These are phyloP conservation scores for Sebastes ruberrimus DNA, from an alignment of 2,797 vertebrate species.

Conservation along the genomic window DNA sequence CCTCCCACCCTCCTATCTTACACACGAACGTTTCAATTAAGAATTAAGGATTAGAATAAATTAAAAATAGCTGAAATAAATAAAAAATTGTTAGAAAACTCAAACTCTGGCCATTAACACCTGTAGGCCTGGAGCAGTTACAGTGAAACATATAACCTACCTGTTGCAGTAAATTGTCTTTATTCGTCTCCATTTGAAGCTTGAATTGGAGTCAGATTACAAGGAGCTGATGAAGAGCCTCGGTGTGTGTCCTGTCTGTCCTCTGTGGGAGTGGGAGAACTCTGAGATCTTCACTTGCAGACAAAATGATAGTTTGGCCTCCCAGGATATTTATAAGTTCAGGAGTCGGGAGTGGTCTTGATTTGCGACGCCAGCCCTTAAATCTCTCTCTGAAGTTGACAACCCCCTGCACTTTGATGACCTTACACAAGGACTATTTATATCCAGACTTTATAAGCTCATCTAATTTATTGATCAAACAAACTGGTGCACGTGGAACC, in stretches of 20 bases:
- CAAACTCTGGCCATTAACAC: not conserved
- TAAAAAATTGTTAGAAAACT: not conserved
- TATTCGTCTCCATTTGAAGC: slow-evolving; percentile 45
- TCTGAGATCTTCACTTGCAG: not conserved
- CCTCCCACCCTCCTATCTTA: not conserved
- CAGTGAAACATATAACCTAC: slow-evolving; percentile 13
- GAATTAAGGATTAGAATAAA: no score
- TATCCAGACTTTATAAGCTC: not conserved
- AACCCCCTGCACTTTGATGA: not conserved
- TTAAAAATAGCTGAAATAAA: not conserved
- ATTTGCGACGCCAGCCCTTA: slow-evolving; percentile 20
- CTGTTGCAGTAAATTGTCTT: not conserved
- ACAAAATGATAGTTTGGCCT: not conserved
- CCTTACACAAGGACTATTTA: not conserved
- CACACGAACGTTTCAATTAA: not conserved
- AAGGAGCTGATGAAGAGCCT: not conserved
- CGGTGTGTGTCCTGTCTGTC: not conserved
- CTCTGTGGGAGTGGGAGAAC: accelerated
- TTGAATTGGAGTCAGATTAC: not conserved
- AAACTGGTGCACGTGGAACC: not conserved
- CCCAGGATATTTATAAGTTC: slow-evolving; percentile 32
- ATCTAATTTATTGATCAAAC: not conserved
- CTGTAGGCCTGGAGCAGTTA: not conserved
- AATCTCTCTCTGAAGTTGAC: no score
- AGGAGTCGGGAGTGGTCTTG: slow-evolving; percentile 3